Base-by-base conservation (phyloP, 2,888 invertebrate genomes). In the Tetranychus truncatus region DNA sequence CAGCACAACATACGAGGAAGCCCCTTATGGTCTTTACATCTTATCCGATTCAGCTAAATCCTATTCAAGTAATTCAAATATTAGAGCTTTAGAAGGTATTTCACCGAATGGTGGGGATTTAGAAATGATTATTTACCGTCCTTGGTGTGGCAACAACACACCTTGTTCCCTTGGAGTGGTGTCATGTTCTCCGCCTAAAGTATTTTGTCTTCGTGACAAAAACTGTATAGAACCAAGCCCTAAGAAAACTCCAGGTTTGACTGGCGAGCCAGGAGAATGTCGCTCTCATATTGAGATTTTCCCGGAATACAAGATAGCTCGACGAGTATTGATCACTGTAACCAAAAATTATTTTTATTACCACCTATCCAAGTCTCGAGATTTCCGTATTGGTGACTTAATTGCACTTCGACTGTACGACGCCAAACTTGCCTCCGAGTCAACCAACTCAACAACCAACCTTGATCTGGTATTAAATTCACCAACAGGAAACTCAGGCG, bases 1-100 rank as follows among this genome's bases (percentile, higher is more conserved):
- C 72, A 34, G 45, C 21, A 24, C 11, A n/a, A 18, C 69, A 44
- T 45, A 45, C 34, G 72, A 45, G 1, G 69, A 69, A 69, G 69
- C 69, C 4, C 24, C 69, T 21, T 11, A 69, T 8, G 69, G 69
- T 21, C 21, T 69, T 18, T 24, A 24, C 21, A 72, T 72, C 20
- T 7, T 72, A n/a, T n/a, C 72, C 15, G 72, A 72, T 34, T 45
- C 46, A 15, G 46, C 46, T 45, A n/a, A 34, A 44, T 44, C 72
- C 9, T 72, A 45, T 44, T 34, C n/a, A 45, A 72, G 20, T n/a
- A n/a, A n/a, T 20, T 20, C 34, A 34, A 45, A 76, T 8, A 74
- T 77, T 21, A 74, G 74, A 18, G 77, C 75, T 8, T 21, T 77
- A 20, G 77, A 77, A 74, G 77, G 77, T 21, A 72, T 45, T 74